Base-by-base conservation (phyloP, 1,140 invertebrate genomes). In the Acromyrmex echinatior region DNA sequence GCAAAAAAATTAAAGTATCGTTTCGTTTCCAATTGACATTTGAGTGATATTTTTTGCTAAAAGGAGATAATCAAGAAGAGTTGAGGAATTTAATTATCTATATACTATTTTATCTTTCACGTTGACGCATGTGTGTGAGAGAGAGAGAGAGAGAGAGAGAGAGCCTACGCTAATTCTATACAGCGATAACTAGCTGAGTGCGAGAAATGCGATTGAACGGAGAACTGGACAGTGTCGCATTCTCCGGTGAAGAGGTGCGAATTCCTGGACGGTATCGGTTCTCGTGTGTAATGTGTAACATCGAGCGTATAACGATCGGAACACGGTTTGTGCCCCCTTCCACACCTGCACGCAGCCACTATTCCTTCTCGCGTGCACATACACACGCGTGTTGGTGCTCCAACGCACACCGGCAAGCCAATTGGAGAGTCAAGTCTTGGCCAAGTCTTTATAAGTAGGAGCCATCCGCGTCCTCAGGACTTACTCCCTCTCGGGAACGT, bases 361-460 rank as follows among this genome's bases (percentile, higher is more conserved):
- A 91, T 91, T 91, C 90, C 81, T 86, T 84, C 86, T 91, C 66
- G 84, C 49, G 62, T 84, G 86, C 73, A 81, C 86, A 82, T 76
- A 88, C 84, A 60, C 73, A 68, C 58, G 35, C 45, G 35, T 31
- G 51, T 16, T 7, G 78, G 31, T 71, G 63, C 80, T 86, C 56
- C 70, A 89, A 25, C 86, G 66, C 86, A 89, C 81, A 88, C 88
- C 58, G 65, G 58, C 49, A 81, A 78, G 90, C 90, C 90, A 91
- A 91, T 91, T 91, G 90, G 90, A 91, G 90, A 91, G 89, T 87
- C 90, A 91, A 91, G 88, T 73, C 86, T 91, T 91, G 90, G 90
- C 87, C 88, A 93, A 94, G 94, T 95, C 95, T 95, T 95, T 95
- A 95, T 95, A 95, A 95, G 94, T 95, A 94, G 94, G 94, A 95